Evolutionary conservation across 2,888 invertebrate species (phyloP).

Genomic region (Atrina japonica): DNA sequence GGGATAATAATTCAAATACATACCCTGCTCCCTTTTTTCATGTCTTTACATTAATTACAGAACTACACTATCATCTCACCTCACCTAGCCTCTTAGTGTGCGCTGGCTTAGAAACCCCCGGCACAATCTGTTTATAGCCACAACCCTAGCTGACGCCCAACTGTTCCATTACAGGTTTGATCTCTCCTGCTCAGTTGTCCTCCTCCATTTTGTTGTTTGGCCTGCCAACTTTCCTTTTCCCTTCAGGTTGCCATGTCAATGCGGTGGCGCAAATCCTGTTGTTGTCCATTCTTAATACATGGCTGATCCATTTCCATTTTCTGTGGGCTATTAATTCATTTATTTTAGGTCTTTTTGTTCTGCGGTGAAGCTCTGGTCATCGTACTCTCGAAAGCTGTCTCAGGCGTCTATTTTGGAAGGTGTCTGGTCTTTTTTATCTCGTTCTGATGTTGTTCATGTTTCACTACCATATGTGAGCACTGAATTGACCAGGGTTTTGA

Average conservation of each 20-base stretch:
- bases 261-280: neutral
- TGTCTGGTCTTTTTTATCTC: neutral
- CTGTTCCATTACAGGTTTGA: too few relatives aligned
- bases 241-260: conserved; percentile 7
- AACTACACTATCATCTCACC: too few relatives aligned
- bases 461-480: neutral
- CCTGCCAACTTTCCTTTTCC: conserved; percentile 2
- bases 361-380: neutral
- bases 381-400: too few relatives aligned
- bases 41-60: too few relatives aligned
- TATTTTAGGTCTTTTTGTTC: neutral
- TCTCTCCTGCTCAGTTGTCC: neutral
- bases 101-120: too few relatives aligned
- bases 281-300: neutral
- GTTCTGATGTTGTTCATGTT: neutral
- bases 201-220: conserved; percentile 11
- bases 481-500: too few relatives aligned
- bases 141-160: too few relatives aligned
- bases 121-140: too few relatives aligned
- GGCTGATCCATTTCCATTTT: neutral
- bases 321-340: neutral
- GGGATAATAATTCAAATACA: too few relatives aligned
- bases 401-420: too few relatives aligned
- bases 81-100: too few relatives aligned
- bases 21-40: too few relatives aligned